Conservation (phyloP, 2,113 vertebrate genomes). For the Haemorhous mexicanus region DNA sequence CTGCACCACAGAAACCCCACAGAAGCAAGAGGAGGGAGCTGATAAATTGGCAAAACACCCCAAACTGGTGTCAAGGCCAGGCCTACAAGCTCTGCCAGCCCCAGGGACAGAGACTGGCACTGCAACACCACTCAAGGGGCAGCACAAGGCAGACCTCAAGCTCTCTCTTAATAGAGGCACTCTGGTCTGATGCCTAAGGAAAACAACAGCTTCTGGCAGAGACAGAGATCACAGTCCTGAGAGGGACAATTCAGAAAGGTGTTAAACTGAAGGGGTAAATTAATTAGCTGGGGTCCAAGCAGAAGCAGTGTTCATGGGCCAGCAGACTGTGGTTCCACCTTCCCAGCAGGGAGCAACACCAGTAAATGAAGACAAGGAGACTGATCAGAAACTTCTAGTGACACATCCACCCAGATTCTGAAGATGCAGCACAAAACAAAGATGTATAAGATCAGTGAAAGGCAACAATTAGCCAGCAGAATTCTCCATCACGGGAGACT, state of each 20-base stretch:
- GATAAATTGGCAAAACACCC: background rate
- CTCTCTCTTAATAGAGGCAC: background rate
- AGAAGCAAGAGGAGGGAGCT: background rate
- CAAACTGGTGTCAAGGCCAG: background rate
- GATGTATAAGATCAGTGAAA: background rate
- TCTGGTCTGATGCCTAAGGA: background rate
- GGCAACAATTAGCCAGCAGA: background rate
- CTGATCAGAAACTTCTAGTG: background rate
- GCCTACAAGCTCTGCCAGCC: background rate
- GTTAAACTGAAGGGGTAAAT: background rate
- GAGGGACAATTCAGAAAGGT: background rate
- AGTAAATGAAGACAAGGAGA: background rate
- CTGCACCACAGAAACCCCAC: background rate
- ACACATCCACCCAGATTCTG: background rate
- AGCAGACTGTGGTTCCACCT: background rate
- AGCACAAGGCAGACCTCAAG: background rate
- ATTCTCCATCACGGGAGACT: background rate
- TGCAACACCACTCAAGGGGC: rapidly evolving
- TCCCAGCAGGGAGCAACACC: background rate
- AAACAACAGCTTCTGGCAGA: background rate
- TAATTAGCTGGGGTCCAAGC: background rate
- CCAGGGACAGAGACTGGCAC: background rate
- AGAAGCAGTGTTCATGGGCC: background rate
- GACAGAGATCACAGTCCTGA: background rate
- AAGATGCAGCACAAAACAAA: background rate